phyloP scores from a whole-genome alignment of 2,888 invertebrate species.

The Protodeltote pygarga region DNA sequence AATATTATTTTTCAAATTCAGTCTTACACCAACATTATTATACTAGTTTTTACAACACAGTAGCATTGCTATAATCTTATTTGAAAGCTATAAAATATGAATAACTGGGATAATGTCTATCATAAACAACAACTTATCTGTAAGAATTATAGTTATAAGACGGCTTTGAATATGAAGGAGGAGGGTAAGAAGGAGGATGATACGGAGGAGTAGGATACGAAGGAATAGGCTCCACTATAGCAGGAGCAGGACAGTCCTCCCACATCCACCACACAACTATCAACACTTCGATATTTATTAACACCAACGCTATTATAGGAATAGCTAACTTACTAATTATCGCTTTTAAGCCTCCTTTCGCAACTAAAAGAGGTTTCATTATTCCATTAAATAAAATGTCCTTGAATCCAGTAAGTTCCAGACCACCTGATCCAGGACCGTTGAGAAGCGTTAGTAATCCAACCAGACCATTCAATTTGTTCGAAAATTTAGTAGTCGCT shows the following conservation, averaged over 20 bases:
- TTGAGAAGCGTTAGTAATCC: slow-evolving; percentile 69
- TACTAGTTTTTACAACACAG: slow-evolving; percentile 15
- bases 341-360: slow-evolving; percentile 74
- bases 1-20: slow-evolving; percentile 36
- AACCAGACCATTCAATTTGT: slow-evolving; percentile 71
- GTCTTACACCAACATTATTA: slow-evolving; percentile 36
- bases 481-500: slow-evolving; percentile 62
- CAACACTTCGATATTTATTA: slow-evolving; percentile 78
- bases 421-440: slow-evolving; percentile 62
- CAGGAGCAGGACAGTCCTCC: slow-evolving; percentile 76
- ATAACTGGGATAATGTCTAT: slow-evolving; percentile 44
- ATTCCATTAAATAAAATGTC: slow-evolving; percentile 74
- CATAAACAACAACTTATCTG: slow-evolving; percentile 42
- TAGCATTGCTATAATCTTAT: slow-evolving; percentile 26
- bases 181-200: too few relatives aligned
- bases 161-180: slow-evolving; percentile 54
- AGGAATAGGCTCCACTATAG: slow-evolving; percentile 35
- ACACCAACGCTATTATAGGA: slow-evolving; percentile 73
- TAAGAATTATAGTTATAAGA: slow-evolving; percentile 60
- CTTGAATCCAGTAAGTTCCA: slow-evolving; percentile 69
- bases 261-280: slow-evolving; percentile 82
- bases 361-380: slow-evolving; percentile 69
- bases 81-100: slow-evolving; percentile 29
- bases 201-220: too few relatives aligned
- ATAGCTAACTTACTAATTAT: slow-evolving; percentile 76